Evolutionary conservation across 2,113 vertebrate species (phyloP).

Genomic region (Pollimyrus isidori): DNA sequence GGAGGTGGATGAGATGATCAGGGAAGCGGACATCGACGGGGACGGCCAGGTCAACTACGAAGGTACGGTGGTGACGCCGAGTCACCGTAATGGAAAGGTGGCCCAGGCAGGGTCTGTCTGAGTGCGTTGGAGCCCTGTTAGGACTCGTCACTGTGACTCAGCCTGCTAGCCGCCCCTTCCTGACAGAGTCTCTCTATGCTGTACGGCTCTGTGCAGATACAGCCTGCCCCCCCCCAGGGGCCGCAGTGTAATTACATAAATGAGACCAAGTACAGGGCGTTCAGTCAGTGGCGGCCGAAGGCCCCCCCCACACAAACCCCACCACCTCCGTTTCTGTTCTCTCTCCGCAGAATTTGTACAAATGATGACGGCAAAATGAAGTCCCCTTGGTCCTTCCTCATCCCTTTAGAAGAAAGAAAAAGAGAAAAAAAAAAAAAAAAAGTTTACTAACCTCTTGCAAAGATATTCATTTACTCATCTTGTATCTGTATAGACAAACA

Average conservation of each 20-base stretch:
- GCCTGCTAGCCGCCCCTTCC: not conserved
- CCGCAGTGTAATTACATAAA: not conserved
- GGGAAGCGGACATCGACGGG: conserved; percentile 96
- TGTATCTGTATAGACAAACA: conserved; percentile 94
- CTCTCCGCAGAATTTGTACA: conserved; percentile 92
- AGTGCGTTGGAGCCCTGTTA: not conserved
- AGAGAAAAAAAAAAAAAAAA: conserved; percentile 65
- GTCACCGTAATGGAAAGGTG: not conserved
- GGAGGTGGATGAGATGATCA: conserved; percentile 98
- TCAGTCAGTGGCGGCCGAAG: not conserved
- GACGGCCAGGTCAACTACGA: conserved; percentile 98
- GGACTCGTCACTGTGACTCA: not conserved
- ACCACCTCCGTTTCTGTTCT: conserved; percentile 24
- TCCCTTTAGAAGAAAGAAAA: conserved; percentile 60
- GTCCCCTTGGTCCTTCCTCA: conserved; percentile 66
- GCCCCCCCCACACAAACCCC: not conserved
- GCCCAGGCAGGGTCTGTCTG: not conserved
- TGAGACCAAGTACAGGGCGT: not conserved
- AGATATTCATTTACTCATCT: conserved; percentile 98
- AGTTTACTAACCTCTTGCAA: conserved; percentile 99
- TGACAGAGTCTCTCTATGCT: not conserved
- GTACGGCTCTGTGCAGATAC: not conserved
- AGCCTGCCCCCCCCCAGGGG: not conserved
- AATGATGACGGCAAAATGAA: conserved; percentile 99
- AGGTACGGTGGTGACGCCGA: conserved; percentile 52